Conservation (phyloP, 2,113 vertebrate species). For the Hemiscyllium ocellatum region DNA sequence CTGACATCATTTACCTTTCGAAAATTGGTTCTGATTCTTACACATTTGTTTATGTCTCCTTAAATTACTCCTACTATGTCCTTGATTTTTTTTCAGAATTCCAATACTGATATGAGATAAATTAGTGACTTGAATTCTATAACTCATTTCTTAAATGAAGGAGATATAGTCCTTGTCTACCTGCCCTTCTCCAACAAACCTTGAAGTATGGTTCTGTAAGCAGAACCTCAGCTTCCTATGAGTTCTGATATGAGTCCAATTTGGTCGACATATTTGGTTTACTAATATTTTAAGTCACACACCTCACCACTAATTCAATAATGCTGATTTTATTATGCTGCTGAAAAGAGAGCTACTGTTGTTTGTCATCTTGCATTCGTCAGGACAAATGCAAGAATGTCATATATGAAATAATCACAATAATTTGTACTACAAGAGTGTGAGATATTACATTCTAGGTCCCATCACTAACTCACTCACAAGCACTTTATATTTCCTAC, state of each 20-base stretch:
- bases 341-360: too few species aligned
- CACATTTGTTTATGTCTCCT: neutral
- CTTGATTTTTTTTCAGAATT: neutral
- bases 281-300: neutral
- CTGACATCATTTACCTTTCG: neutral
- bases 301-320: neutral
- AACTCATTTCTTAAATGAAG: neutral
- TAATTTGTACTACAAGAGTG: too few species aligned
- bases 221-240: neutral
- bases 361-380: too few species aligned
- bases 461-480: too few species aligned
- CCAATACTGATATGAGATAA: neutral
- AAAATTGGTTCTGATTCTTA: neutral
- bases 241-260: neutral
- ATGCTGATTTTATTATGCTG: neutral
- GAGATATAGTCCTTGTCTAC: neutral
- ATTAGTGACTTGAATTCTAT: neutral
- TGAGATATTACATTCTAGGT: too few species aligned
- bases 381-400: too few species aligned
- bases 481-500: too few species aligned
- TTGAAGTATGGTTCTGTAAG: neutral
- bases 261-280: neutral
- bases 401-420: too few species aligned
- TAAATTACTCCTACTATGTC: neutral
- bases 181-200: neutral